Percentiles rank a stretch among this genome's conserved stretches.
Conservation (phyloP, 2,888 invertebrate species). For the Phyto melanocephala region DNA sequence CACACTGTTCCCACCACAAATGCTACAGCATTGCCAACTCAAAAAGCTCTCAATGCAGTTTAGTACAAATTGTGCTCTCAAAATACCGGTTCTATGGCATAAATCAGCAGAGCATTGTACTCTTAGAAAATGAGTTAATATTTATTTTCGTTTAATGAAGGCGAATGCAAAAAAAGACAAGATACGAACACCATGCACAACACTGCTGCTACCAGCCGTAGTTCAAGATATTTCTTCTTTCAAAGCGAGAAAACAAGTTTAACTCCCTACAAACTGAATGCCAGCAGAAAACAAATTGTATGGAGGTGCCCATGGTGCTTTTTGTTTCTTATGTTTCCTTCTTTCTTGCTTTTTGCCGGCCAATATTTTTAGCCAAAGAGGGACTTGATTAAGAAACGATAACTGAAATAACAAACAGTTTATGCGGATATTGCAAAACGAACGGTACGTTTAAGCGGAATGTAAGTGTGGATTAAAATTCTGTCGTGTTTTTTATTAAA, state of each 20-base stretch:
- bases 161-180: constrained; percentile 49
- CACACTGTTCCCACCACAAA: constrained; percentile 60
- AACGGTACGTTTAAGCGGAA: constrained; percentile 71
- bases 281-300: constrained; percentile 32
- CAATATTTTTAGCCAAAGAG: constrained; percentile 41
- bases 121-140: constrained; percentile 17
- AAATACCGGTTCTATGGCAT: constrained; percentile 46
- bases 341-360: constrained; percentile 36
- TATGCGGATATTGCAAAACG: constrained; percentile 74
- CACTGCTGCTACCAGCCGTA: background rate
- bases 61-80: constrained; percentile 43
- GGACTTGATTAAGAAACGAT: constrained; percentile 62
- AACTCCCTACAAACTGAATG: constrained; percentile 48
- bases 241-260: constrained; percentile 56
- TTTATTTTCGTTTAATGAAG: constrained; percentile 3
- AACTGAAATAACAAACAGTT: constrained; percentile 72
- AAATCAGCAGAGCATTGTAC: constrained; percentile 39
- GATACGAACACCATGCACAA: constrained; percentile 34
- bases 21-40: constrained; percentile 42
- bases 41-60: too few species aligned
- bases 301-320: constrained; percentile 45
- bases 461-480: constrained; percentile 21
- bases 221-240: constrained; percentile 1
- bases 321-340: constrained; percentile 13
- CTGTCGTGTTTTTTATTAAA: background rate